Evolutionary conservation across 2,888 invertebrate species (phyloP).

Genomic region (Sminthurides aquaticus): DNA sequence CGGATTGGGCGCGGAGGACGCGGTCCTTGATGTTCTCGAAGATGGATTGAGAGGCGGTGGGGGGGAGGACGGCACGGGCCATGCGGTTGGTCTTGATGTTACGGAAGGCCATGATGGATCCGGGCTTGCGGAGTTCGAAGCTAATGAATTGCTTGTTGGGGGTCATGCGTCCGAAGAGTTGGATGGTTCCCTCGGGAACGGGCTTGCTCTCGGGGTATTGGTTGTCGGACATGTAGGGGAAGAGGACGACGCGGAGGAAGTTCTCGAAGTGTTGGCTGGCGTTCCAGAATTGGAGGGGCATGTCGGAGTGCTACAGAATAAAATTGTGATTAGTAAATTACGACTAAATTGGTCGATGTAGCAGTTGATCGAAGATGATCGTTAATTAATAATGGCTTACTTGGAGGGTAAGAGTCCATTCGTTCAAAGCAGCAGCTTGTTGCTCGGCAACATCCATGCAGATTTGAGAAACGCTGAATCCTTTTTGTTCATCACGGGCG

Average conservation of each 20-base stretch:
- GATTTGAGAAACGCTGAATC: slow-evolving; percentile 24
- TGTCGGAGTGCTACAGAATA: slow-evolving; percentile 23
- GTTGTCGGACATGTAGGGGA: slow-evolving; percentile 52
- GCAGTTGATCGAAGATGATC: too few relatives aligned
- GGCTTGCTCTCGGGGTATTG: slow-evolving; percentile 29
- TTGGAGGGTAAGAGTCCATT: slow-evolving; percentile 15
- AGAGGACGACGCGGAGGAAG: slow-evolving; percentile 49
- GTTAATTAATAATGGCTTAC: too few relatives aligned
- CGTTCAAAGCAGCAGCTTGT: slow-evolving; percentile 29
- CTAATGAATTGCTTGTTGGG: slow-evolving; percentile 52
- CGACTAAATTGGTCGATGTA: too few relatives aligned
- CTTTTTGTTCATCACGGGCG: slow-evolving; percentile 28
- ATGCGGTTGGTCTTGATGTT: slow-evolving; percentile 29
- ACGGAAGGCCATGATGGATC: slow-evolving; percentile 30
- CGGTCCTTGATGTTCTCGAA: slow-evolving; percentile 28
- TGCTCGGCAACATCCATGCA: slow-evolving; percentile 22
- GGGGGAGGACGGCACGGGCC: slow-evolving; percentile 30
- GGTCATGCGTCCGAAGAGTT: slow-evolving; percentile 58
- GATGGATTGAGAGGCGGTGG: slow-evolving; percentile 32
- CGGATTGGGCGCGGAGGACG: slow-evolving; percentile 27
- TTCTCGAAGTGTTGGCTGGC: slow-evolving; percentile 50
- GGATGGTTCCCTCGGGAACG: slow-evolving; percentile 46
- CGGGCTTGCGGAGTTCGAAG: slow-evolving; percentile 28
- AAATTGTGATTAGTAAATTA: too few relatives aligned
- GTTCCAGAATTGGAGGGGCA: slow-evolving; percentile 49